Evolutionary conservation across 2,888 invertebrate species (phyloP).

Genomic region (Strigamia maritima): DNA sequence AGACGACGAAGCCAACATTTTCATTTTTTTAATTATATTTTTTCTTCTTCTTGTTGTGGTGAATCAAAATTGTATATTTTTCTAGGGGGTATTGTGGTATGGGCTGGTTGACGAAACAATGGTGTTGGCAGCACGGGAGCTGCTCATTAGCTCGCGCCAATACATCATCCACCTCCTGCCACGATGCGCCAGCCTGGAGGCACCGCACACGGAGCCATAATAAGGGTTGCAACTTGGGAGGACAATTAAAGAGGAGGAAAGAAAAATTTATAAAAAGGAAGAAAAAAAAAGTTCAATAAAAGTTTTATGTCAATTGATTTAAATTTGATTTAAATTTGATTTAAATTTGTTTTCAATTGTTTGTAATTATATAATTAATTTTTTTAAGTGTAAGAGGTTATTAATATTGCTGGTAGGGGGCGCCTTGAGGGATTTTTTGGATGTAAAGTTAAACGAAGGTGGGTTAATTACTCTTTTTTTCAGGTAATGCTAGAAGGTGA

Average conservation of each 20-base stretch:
- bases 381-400: not conserved
- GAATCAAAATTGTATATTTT: not conserved
- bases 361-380: not conserved
- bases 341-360: not conserved
- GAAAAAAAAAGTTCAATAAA: not conserved
- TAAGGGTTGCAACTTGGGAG: not conserved
- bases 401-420: not conserved
- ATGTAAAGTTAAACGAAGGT: not conserved
- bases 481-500: not conserved
- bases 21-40: too few species aligned
- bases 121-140: slow-evolving; percentile 20
- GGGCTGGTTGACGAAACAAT: slow-evolving; percentile 11
- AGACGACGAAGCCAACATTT: not conserved
- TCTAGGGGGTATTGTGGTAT: not conserved
- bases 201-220: slow-evolving; percentile 6
- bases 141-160: slow-evolving; percentile 20
- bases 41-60: too few species aligned
- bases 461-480: not conserved
- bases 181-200: not conserved
- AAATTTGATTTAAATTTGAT: too few species aligned
- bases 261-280: not conserved
- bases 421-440: not conserved
- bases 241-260: not conserved
- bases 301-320: not conserved
- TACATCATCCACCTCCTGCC: slow-evolving; percentile 19